A percentile compares a stretch with the other conserved stretches of the same genome.
Evolutionary conservation across 2,797 vertebrate genomes (phyloP).

Genomic region (Lagocephalus sceleratus): DNA sequence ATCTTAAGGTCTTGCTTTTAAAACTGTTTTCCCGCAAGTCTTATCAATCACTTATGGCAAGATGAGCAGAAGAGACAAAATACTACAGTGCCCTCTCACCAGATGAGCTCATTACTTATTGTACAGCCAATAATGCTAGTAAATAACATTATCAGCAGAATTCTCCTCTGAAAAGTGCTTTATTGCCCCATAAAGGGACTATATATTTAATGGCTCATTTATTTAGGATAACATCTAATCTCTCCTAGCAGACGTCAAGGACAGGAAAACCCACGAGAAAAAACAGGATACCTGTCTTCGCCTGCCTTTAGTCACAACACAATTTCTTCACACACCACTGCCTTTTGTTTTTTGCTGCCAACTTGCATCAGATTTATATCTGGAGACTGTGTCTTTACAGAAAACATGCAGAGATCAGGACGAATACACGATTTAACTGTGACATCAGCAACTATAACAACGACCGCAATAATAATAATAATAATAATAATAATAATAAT

Average conservation of each 20-base stretch:
- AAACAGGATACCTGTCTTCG: slow-evolving; percentile 3
- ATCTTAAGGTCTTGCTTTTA: slow-evolving; percentile 27
- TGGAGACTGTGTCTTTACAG: slow-evolving; percentile 8
- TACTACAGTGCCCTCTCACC: slow-evolving; percentile 6
- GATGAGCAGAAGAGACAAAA: slow-evolving; percentile 20
- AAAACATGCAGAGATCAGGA: slow-evolving; percentile 18
- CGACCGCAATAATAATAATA: no score
- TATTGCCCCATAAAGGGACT: slow-evolving; percentile 13
- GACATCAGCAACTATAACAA: no score
- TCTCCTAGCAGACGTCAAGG: slow-evolving; percentile 1
- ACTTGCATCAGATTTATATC: slow-evolving; percentile 39
- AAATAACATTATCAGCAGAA: slow-evolving; percentile 40
- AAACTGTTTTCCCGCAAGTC: slow-evolving; percentile 16
- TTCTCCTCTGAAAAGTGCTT: slow-evolving; percentile 17
- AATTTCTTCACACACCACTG: slow-evolving; percentile 31
- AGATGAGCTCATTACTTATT: slow-evolving; percentile 29
- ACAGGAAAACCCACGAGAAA: slow-evolving; percentile 1
- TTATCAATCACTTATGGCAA: slow-evolving; percentile 22
- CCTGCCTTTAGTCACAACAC: slow-evolving; percentile 53
- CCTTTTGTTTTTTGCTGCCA: slow-evolving; percentile 19
- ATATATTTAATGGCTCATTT: slow-evolving; percentile 11
- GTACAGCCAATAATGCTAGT: slow-evolving; percentile 16
- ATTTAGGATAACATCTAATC: slow-evolving; percentile 11
- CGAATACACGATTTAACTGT: not conserved
- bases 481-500: no score